These are phyloP conservation scores for Oscheius onirici DNA, from an alignment of 2,888 invertebrate species.

Conservation along the genomic window DNA sequence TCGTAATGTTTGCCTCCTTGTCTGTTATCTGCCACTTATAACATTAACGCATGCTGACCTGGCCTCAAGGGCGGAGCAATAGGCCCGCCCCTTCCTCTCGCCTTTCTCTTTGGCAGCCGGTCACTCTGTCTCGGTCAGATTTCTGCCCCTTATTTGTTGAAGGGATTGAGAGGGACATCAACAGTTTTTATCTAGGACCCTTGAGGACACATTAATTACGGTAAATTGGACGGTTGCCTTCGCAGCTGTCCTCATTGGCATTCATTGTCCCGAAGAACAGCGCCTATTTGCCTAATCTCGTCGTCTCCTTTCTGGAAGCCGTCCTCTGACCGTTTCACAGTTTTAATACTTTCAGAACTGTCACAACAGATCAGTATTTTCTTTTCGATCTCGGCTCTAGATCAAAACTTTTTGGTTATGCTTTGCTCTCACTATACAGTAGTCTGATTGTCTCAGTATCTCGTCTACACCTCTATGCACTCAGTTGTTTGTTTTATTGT, in stretches of 20 bases:
- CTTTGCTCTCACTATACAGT: too few species aligned
- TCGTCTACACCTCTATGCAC: too few species aligned
- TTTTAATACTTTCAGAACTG: too few species aligned
- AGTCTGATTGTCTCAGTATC: too few species aligned
- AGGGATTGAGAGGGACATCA: not conserved
- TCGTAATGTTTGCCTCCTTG: slow-evolving; percentile 10
- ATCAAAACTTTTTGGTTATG: too few species aligned
- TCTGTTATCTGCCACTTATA: slow-evolving; percentile 23
- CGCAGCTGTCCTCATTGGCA: slow-evolving; percentile 19
- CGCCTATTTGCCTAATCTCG: slow-evolving; percentile 20
- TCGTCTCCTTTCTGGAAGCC: too few species aligned
- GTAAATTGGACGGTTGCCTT: slow-evolving; percentile 11
- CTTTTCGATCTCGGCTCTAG: too few species aligned
- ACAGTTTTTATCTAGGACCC: too few species aligned
- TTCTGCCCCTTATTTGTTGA: not conserved
- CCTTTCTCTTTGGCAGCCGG: slow-evolving; percentile 3
- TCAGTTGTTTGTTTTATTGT: too few species aligned
- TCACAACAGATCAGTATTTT: too few species aligned
- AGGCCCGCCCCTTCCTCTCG: not conserved
- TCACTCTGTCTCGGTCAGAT: not conserved
- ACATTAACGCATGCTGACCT: slow-evolving; percentile 23
- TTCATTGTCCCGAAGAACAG: slow-evolving; percentile 6
- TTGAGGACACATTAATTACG: slow-evolving; percentile 4
- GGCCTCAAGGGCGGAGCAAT: slow-evolving; percentile 22
- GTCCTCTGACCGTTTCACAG: too few species aligned